A percentile compares a stretch with the other conserved stretches of the same genome.
Evolutionary conservation across 2,888 invertebrate genomes (phyloP).

Genomic region (Metallyticus violacea): DNA sequence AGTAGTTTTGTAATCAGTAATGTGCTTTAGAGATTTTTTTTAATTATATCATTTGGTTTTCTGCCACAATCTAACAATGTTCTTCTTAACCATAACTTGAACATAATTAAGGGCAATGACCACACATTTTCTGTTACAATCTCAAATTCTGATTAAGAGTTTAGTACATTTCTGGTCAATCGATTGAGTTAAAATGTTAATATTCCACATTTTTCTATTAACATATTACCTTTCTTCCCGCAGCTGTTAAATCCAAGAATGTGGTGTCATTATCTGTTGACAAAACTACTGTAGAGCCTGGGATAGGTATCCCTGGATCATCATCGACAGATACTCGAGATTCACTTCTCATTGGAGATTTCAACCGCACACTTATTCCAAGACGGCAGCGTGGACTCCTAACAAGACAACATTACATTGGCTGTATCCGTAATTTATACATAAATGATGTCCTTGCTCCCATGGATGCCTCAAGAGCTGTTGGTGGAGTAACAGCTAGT

Average conservation of each 20-base stretch:
- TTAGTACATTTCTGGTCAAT: too few relatives aligned
- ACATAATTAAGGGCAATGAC: too few relatives aligned
- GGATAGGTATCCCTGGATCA: conserved; percentile 62
- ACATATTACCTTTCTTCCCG: conserved; percentile 33
- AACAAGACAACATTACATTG: conserved; percentile 70
- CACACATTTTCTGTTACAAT: too few relatives aligned
- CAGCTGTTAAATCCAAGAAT: conserved; percentile 86
- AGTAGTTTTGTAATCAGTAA: too few relatives aligned
- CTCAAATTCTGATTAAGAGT: too few relatives aligned
- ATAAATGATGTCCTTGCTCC: conserved; percentile 55
- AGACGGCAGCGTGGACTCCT: conserved; percentile 61
- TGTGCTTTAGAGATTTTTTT: too few relatives aligned
- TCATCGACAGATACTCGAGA: conserved; percentile 76
- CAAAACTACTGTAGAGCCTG: conserved; percentile 69
- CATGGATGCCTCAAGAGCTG: conserved; percentile 58
- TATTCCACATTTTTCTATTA: neutral
- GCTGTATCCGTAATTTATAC: conserved; percentile 71
- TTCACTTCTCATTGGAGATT: conserved; percentile 88
- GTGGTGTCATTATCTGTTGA: conserved; percentile 86
- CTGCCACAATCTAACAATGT: too few relatives aligned
- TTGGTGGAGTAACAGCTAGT: conserved; percentile 72
- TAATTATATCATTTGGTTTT: too few relatives aligned
- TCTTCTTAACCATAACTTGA: too few relatives aligned
- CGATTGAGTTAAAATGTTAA: too few relatives aligned
- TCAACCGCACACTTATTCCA: conserved; percentile 56